phyloP scores from a whole-genome alignment of 2,888 invertebrate genomes.

The Brenthis daphne region DNA sequence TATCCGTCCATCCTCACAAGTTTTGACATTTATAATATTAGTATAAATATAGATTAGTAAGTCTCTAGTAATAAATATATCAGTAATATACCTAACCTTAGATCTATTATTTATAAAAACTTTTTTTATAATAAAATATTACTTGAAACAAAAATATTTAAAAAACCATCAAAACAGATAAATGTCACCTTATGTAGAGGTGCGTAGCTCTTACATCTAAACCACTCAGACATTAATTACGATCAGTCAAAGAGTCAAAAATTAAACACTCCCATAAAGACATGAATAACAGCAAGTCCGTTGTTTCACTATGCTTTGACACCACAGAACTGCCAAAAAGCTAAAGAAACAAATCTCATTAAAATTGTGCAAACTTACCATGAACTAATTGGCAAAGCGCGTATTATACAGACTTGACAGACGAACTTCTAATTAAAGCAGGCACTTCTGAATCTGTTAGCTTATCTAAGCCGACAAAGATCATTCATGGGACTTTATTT shows the following conservation, averaged over 20 bases:
- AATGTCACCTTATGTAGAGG: too few relatives aligned
- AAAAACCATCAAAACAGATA: neutral
- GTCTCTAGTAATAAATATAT: too few relatives aligned
- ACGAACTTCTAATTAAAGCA: conserved; percentile 67
- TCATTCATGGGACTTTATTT: conserved; percentile 44
- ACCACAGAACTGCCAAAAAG: conserved; percentile 41
- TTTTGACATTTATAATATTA: too few relatives aligned
- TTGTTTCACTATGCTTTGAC: conserved; percentile 35
- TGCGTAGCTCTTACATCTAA: too few relatives aligned
- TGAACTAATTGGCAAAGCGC: conserved; percentile 66
- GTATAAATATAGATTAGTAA: too few relatives aligned
- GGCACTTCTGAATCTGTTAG: conserved; percentile 57
- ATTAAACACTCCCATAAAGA: conserved; percentile 12
- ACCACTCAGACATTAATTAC: conserved; percentile 14
- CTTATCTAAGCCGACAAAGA: conserved; percentile 51
- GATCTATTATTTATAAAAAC: too few relatives aligned
- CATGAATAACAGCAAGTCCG: conserved; percentile 3
- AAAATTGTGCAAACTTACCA: conserved; percentile 68
- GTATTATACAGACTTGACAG: conserved; percentile 57
- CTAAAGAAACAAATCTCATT: conserved; percentile 55
- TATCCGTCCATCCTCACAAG: too few relatives aligned
- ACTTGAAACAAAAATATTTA: neutral
- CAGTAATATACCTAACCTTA: too few relatives aligned
- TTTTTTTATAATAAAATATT: too few relatives aligned
- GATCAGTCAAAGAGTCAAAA: neutral